These are phyloP conservation scores for Phaedon cochleariae DNA, from an alignment of 2,888 invertebrate genomes.

Conservation along the genomic window DNA sequence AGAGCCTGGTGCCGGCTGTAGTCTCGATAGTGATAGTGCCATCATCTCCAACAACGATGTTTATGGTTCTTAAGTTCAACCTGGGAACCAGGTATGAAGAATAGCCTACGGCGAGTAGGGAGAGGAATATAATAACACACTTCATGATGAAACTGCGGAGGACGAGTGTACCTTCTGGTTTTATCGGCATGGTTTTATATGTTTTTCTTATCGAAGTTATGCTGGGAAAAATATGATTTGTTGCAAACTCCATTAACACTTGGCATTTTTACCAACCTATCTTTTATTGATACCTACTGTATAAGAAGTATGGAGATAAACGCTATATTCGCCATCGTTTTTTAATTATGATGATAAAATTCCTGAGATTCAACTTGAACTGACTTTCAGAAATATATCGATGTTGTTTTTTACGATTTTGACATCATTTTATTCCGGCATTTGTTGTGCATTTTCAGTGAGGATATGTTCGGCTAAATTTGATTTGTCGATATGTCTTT, in stretches of 20 bases:
- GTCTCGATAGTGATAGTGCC: slow-evolving; percentile 42
- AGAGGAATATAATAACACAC: slow-evolving; percentile 34
- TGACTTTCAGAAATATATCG: no score
- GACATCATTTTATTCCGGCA: no score
- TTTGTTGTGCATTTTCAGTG: no score
- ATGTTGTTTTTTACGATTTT: no score
- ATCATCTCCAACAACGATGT: slow-evolving; percentile 41
- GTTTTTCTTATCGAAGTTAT: background rate
- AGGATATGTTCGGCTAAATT: no score
- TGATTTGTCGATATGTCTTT: no score
- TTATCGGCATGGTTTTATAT: background rate
- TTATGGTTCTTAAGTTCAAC: slow-evolving; percentile 22
- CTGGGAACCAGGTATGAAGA: slow-evolving; percentile 18
- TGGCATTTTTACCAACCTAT: background rate
- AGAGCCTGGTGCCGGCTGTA: slow-evolving; percentile 37
- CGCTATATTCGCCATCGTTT: no score
- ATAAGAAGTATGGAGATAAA: background rate
- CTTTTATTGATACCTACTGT: no score
- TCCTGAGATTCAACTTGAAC: no score
- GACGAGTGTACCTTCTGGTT: background rate
- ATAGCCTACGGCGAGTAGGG: slow-evolving; percentile 34
- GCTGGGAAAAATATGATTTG: background rate
- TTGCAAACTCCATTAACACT: no score
- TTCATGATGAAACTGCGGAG: slow-evolving; percentile 33
- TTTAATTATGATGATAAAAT: no score